Percentiles rank a stretch among this genome's conserved stretches.
These are phyloP conservation scores for Dromococcyx pavoninus DNA, from an alignment of 2,797 vertebrate species.

Conservation along the genomic window DNA sequence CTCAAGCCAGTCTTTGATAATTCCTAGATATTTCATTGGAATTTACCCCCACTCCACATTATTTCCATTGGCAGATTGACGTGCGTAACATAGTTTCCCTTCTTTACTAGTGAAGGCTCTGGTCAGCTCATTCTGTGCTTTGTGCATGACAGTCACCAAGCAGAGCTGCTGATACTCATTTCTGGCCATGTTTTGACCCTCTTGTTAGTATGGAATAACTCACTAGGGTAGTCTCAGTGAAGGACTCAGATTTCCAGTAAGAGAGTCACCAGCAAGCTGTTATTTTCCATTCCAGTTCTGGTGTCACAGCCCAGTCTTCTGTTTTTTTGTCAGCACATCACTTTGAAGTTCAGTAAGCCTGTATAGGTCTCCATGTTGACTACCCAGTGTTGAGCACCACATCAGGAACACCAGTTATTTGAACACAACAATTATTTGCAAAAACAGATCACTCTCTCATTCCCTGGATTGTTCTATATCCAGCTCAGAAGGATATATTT, in stretches of 20 bases:
- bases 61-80: conserved; percentile 21
- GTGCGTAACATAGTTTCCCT: not conserved
- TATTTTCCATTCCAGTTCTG: conserved; percentile 32
- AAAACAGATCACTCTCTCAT: not conserved
- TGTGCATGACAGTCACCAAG: not conserved
- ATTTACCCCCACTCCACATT: not conserved
- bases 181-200: not conserved
- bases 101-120: conserved; percentile 10
- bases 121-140: not conserved
- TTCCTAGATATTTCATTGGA: conserved; percentile 16
- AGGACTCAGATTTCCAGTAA: not conserved
- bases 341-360: conserved; percentile 9
- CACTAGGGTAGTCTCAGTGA: not conserved
- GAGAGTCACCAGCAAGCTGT: not conserved
- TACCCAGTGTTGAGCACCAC: not conserved
- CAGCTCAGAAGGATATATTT: conserved; percentile 63
- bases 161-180: not conserved
- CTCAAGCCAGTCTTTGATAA: not conserved
- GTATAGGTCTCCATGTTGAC: not conserved
- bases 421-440: not conserved
- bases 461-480: not conserved
- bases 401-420: not conserved
- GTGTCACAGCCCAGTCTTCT: conserved; percentile 3
- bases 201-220: not conserved
- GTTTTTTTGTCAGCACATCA: conserved; percentile 14